Evolutionary conservation across 2,797 vertebrate genomes (phyloP), one percentile per base, ranked within the genome.

Genomic region (Cyclopterus lumpus): DNA sequence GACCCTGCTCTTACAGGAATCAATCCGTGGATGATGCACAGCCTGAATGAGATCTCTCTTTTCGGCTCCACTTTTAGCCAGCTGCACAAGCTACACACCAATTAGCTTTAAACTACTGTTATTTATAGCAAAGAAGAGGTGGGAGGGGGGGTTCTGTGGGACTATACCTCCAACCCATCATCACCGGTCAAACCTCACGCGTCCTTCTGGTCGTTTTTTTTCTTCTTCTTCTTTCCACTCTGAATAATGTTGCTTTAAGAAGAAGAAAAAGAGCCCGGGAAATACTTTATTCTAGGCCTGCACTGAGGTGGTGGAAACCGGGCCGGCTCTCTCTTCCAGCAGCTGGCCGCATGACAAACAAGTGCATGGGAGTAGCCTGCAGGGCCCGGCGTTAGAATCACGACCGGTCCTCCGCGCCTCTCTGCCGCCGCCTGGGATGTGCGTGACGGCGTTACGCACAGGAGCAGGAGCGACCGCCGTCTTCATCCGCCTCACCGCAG

Each of bases 281-380:
- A 22, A 65, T 42, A 77, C 65, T 83, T 75, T 53, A 44, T 73
- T 57, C n/a, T 18, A 66, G 66, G 77, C 65, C 79, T 70, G 49
- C 24, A 55, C 10, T 49, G 48, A 78, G 51, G 12, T 14, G 5
- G 65, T 67, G 48, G 38, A 77, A 73, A 61, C 69, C 48, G 62
- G 75, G 77, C 80, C 67, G 69, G 49, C 62, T 73, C 73, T 57
- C 71, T 78, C 86, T 88, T 15, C 62, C 34, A 48, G 59, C 59
- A 8, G 46, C 78, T 72, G 83, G 84, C 79, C 80, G 87, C 85
- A 88, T 86, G 86, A 85, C 86, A 86, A 89, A 86, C 83, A 79
- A 89, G 88, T 91, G 86, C 76, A 89, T 78, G 91, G 91, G 92
- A 93, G 93, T 91, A 91, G 90, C 92, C 93, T 89, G 83, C 86